Evolutionary conservation across 2,797 vertebrate species (phyloP).

Genomic region (Buphagus erythrorhynchus): DNA sequence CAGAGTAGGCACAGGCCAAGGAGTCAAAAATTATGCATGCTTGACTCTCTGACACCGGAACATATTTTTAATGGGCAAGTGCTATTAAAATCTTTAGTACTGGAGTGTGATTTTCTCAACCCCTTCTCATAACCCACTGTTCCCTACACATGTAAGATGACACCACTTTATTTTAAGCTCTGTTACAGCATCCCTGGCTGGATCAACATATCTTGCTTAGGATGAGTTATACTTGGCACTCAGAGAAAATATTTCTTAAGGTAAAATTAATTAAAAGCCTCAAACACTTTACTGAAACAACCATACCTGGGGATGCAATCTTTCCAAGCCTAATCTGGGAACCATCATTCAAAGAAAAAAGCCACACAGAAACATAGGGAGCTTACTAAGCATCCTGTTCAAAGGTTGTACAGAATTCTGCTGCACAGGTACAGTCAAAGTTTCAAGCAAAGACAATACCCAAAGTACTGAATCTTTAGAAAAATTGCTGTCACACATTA

Average conservation of each 20-base stretch:
- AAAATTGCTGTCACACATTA: background rate
- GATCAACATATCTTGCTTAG: background rate
- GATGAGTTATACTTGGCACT: background rate
- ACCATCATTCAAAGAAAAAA: background rate
- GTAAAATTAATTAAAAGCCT: background rate
- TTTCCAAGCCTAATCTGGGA: background rate
- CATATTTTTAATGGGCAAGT: background rate
- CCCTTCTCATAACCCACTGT: background rate
- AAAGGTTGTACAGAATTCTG: background rate
- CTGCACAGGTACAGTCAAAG: background rate
- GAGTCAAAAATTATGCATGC: background rate
- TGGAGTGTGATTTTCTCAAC: background rate
- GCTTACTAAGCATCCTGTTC: background rate
- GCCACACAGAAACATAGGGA: accelerated
- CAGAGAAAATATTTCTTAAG: background rate
- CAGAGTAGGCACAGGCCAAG: background rate
- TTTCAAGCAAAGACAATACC: background rate
- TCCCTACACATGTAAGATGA: background rate
- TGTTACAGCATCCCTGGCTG: background rate
- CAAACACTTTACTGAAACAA: background rate
- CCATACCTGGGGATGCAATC: background rate
- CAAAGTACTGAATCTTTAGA: background rate
- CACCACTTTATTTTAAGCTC: conserved; percentile 56
- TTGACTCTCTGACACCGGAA: background rate
- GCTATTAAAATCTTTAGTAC: background rate